A percentile compares a stretch with the other conserved stretches of the same genome.
Conservation (phyloP, 2,113 vertebrate species). For the Asarcornis scutulata region DNA sequence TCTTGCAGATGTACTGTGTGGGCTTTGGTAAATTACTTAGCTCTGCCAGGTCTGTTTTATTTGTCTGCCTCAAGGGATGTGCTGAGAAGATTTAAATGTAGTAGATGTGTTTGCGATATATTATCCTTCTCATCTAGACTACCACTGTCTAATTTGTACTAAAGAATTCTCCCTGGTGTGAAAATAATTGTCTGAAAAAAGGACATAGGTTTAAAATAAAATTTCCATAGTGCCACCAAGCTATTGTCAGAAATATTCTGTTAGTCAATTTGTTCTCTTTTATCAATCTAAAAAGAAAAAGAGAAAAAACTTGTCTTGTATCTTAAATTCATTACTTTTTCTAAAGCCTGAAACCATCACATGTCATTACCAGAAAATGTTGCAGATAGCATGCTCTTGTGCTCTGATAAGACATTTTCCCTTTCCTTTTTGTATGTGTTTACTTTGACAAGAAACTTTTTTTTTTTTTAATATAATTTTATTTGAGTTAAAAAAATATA, state of each 20-base stretch:
- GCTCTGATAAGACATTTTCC: not conserved
- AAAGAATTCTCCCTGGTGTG: not conserved
- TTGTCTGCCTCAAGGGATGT: not conserved
- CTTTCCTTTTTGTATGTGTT: not conserved
- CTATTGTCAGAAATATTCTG: not conserved
- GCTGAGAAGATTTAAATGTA: not conserved
- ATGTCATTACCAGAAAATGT: not conserved
- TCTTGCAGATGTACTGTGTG: not conserved
- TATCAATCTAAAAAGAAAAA: not conserved
- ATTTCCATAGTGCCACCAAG: not conserved
- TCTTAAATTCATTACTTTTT: not conserved
- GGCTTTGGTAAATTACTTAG: slow-evolving; percentile 29
- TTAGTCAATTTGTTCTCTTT: not conserved
- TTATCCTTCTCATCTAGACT: not conserved
- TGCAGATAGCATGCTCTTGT: not conserved
- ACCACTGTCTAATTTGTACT: not conserved
- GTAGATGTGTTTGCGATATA: not conserved
- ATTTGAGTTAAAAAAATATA: not conserved
- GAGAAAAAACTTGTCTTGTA: not conserved
- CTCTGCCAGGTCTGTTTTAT: not conserved
- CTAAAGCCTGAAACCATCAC: not conserved
- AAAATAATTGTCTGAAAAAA: not conserved
- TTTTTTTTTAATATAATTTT: not conserved
- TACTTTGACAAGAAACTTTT: not conserved
- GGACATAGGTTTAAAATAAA: not conserved